phyloP scores from a whole-genome alignment of 2,888 invertebrate species.

The Diaperis boleti region DNA sequence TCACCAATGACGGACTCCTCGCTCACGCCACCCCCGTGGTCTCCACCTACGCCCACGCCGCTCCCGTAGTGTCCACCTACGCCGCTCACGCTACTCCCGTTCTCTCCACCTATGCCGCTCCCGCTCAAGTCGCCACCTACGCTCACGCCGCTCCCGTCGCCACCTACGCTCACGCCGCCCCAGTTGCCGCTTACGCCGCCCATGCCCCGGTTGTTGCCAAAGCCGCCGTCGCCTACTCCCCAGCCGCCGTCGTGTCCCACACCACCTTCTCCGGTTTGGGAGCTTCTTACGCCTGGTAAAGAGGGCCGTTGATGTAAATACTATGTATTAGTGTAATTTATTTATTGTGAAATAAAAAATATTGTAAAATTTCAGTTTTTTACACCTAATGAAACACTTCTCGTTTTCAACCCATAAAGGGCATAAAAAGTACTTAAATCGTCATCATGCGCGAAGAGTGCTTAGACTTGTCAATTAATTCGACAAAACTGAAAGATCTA shows the following conservation, averaged over 20 bases:
- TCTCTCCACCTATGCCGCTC: constrained; percentile 45
- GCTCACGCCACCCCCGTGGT: constrained; percentile 55
- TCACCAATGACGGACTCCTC: constrained; percentile 69
- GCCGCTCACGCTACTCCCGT: constrained; percentile 61
- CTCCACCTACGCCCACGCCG: constrained; percentile 62
- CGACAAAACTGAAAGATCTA: too few species aligned
- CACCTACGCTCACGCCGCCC: constrained; percentile 61
- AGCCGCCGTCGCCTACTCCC: constrained; percentile 69
- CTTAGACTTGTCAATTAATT: too few species aligned
- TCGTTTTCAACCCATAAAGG: too few species aligned
- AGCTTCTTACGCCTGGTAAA: constrained; percentile 75
- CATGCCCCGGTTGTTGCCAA: constrained; percentile 49
- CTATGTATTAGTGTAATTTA: too few species aligned
- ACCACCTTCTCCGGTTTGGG: constrained; percentile 74
- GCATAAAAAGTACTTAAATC: too few species aligned
- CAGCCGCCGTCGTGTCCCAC: constrained; percentile 74
- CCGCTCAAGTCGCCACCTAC: constrained; percentile 51
- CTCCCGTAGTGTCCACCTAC: constrained; percentile 55
- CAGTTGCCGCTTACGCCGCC: constrained; percentile 46
- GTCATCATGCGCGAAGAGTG: too few species aligned
- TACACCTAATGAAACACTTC: too few species aligned
- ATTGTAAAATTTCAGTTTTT: too few species aligned
- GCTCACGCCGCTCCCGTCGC: constrained; percentile 55
- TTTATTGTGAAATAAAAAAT: too few species aligned
- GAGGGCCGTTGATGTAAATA: too few species aligned